phyloP scores from a whole-genome alignment of 1,140 invertebrate genomes.

The Listronotus oregonensis region DNA sequence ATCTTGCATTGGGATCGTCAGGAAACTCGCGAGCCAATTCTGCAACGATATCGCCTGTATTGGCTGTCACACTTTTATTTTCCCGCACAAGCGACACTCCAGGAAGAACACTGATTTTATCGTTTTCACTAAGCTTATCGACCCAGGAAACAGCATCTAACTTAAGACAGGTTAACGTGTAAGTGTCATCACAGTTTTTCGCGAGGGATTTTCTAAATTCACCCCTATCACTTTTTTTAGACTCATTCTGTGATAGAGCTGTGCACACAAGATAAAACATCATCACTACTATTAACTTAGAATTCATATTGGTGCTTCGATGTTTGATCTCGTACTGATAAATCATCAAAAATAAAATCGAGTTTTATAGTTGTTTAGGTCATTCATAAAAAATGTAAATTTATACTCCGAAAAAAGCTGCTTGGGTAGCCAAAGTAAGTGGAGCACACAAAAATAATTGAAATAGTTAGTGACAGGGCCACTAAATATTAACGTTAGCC shows the following conservation, averaged over 20 bases:
- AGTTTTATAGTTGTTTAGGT: conserved; percentile 40
- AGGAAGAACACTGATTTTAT: conserved; percentile 68
- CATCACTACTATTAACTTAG: conserved; percentile 7
- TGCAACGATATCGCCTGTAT: conserved; percentile 68
- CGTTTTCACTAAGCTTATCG: conserved; percentile 69
- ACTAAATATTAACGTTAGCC: conserved; percentile 12
- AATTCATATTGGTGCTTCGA: conserved; percentile 18
- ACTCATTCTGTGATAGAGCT: conserved; percentile 14
- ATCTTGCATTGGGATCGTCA: conserved; percentile 71
- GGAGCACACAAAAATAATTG: conserved; percentile 48
- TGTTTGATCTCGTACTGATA: conserved; percentile 34
- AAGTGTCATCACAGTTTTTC: conserved; percentile 70
- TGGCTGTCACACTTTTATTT: conserved; percentile 60
- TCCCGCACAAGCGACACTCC: conserved; percentile 74
- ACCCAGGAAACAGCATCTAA: conserved; percentile 76
- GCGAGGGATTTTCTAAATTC: conserved; percentile 52
- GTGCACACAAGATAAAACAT: conserved; percentile 5
- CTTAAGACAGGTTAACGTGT: conserved; percentile 78
- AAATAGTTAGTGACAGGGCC: conserved; percentile 44
- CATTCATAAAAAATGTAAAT: conserved; percentile 22
- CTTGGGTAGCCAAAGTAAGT: conserved; percentile 44
- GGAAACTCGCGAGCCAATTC: conserved; percentile 75
- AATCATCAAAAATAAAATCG: conserved; percentile 23
- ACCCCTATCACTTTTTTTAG: conserved; percentile 36
- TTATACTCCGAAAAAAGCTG: conserved; percentile 39